These are phyloP conservation scores for Xylophagus ater DNA, from an alignment of 2,888 invertebrate genomes.

Conservation along the genomic window DNA sequence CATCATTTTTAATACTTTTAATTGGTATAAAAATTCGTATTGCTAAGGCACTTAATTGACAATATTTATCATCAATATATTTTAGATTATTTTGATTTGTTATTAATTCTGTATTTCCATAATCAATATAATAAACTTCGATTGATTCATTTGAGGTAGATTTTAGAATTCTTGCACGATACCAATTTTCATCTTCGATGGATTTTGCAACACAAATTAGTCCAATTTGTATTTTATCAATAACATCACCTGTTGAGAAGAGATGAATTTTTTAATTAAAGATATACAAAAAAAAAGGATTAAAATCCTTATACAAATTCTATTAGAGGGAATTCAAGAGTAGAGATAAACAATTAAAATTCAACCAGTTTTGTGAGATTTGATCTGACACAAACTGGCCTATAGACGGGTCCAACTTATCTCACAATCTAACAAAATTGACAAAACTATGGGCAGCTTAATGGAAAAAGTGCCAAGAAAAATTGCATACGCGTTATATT, in stretches of 20 bases:
- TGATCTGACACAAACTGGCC: too few species aligned
- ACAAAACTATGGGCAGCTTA: too few species aligned
- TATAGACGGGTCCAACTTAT: too few species aligned
- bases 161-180: conserved; percentile 49
- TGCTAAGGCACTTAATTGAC: conserved; percentile 28
- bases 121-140: conserved; percentile 50
- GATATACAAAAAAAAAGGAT: too few species aligned
- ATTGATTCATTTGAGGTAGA: conserved; percentile 39
- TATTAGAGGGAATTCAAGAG: too few species aligned
- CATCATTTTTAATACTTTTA: conserved; percentile 18
- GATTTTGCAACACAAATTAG: conserved; percentile 51
- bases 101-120: conserved; percentile 56
- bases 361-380: too few species aligned
- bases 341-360: too few species aligned
- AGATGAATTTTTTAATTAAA: too few species aligned
- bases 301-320: too few species aligned
- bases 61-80: conserved; percentile 41
- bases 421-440: too few species aligned
- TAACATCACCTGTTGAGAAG: conserved; percentile 26
- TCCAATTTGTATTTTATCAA: conserved; percentile 42
- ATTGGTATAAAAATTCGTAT: conserved; percentile 34
- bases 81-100: conserved; percentile 36
- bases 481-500: too few species aligned
- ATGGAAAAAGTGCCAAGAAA: too few species aligned
- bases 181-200: conserved; percentile 59